Evolutionary conservation across 2,888 invertebrate species (phyloP).

Genomic region (Cephus pulcher): DNA sequence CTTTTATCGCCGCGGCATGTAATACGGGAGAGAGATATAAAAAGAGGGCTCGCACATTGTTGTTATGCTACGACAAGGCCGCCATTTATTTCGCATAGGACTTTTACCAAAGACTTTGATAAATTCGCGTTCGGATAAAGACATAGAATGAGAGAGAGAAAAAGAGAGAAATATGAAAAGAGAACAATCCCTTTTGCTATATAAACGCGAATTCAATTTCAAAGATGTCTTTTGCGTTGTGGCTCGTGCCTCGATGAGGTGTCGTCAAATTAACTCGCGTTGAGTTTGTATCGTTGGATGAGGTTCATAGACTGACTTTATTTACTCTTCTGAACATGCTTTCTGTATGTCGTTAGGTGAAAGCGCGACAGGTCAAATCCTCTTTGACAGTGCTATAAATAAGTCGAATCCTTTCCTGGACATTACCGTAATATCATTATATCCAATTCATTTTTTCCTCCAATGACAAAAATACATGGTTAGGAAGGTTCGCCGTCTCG

Average conservation of each 20-base stretch:
- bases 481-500: background rate
- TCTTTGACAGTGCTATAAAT: background rate
- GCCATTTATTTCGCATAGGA: background rate
- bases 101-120: background rate
- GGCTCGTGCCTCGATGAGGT: background rate
- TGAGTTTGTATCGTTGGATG: background rate
- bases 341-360: background rate
- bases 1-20: constrained; percentile 31
- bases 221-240: background rate
- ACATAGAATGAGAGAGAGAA: background rate
- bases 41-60: background rate
- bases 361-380: background rate
- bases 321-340: background rate
- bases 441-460: background rate
- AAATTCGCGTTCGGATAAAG: background rate
- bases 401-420: background rate
- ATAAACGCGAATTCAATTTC: background rate
- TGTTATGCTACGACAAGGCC: background rate
- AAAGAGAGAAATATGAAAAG: background rate
- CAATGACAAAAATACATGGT: background rate
- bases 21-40: constrained; percentile 28
- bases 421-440: background rate
- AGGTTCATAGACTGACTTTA: background rate
- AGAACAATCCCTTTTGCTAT: background rate
- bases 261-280: background rate